Evolutionary conservation across 2,797 vertebrate species (phyloP).

Genomic region (Fratercula arctica): DNA sequence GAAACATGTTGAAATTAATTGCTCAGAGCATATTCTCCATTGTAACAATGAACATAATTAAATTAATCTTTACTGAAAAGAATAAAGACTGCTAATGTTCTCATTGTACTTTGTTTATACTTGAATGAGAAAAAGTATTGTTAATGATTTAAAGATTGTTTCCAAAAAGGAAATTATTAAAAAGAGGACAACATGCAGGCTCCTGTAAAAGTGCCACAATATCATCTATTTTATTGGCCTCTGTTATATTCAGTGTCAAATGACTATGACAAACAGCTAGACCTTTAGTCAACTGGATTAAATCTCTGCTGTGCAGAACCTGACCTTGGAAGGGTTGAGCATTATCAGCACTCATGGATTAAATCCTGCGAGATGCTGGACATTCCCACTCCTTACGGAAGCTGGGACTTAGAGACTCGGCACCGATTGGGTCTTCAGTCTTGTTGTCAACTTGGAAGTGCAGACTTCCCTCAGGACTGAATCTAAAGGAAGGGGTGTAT

Average conservation of each 20-base stretch:
- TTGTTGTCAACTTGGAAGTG: not conserved
- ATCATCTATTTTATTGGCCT: not conserved
- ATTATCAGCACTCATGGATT: not conserved
- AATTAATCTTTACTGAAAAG: not conserved
- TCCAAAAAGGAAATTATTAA: not conserved
- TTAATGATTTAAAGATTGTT: not conserved
- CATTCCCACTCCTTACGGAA: not conserved
- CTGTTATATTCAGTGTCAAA: not conserved
- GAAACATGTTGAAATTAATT: conserved; percentile 1
- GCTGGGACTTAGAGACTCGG: not conserved
- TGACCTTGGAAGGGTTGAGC: not conserved
- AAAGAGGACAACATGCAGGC: not conserved
- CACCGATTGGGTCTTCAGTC: not conserved
- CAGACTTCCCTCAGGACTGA: not conserved
- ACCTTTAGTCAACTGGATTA: not conserved
- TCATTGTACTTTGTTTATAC: not conserved
- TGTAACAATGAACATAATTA: not conserved
- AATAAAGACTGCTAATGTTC: not conserved
- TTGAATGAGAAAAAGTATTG: not conserved
- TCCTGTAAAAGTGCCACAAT: not conserved
- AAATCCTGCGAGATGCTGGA: not conserved
- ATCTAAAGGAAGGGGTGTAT: not conserved
- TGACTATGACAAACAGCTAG: not conserved
- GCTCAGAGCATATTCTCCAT: not conserved
- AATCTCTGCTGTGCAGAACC: not conserved